Conservation (phyloP, 1,140 invertebrate genomes). For the Popillia japonica region DNA sequence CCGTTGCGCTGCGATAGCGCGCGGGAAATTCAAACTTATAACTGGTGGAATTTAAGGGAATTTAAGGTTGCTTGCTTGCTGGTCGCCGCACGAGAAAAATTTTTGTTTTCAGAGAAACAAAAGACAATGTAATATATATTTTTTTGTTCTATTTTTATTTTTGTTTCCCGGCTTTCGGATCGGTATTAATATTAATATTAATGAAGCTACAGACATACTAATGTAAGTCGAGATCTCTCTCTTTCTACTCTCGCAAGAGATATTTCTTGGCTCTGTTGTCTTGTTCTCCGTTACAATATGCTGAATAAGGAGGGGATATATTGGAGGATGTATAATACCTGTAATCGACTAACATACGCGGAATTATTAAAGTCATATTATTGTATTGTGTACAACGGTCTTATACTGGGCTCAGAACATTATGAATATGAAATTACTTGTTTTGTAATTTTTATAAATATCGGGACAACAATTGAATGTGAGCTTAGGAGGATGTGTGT, state of each 20-base stretch:
- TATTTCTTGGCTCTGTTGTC: not conserved
- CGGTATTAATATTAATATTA: conserved; percentile 36
- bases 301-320: not conserved
- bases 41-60: not conserved
- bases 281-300: not conserved
- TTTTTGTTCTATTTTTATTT: not conserved
- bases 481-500: not conserved
- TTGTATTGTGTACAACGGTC: conserved; percentile 41
- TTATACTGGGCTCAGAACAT: conserved; percentile 34
- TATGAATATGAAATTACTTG: conserved; percentile 46
- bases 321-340: conserved; percentile 14
- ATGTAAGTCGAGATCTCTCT: not conserved
- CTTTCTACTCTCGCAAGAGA: not conserved
- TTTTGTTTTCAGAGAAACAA: conserved; percentile 19
- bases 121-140: conserved; percentile 19
- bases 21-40: conserved; percentile 46
- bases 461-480: conserved; percentile 44
- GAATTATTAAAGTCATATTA: conserved; percentile 46
- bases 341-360: conserved; percentile 43
- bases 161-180: not conserved
- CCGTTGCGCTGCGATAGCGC: conserved; percentile 33
- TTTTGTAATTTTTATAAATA: conserved; percentile 43
- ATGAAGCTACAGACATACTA: conserved; percentile 1
- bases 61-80: not conserved
- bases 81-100: not conserved